A percentile compares a stretch with the other conserved stretches of the same genome.
Conservation (phyloP, 2,797 vertebrate genomes). For the Octomys mimax region DNA sequence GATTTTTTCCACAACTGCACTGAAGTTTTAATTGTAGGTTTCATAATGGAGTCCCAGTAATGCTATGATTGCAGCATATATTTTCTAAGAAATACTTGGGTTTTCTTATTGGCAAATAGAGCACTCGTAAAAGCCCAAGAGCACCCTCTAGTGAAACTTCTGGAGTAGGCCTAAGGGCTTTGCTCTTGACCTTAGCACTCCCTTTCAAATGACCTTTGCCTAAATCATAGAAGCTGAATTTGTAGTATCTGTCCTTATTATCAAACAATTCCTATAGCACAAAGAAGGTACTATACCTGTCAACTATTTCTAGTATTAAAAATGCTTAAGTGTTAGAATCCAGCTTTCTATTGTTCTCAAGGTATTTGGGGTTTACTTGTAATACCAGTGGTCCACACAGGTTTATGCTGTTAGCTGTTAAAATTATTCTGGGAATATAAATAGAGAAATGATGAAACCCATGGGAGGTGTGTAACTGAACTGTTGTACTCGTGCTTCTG, state of each 20-base stretch:
- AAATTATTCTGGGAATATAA: conserved; percentile 40
- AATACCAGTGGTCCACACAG: not conserved
- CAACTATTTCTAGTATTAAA: conserved; percentile 2
- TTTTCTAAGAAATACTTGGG: conserved; percentile 32
- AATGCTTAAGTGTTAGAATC: not conserved
- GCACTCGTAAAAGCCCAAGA: conserved; percentile 79
- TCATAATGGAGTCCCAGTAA: conserved; percentile 61
- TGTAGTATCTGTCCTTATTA: not conserved
- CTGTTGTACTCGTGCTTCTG: not conserved
- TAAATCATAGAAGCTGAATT: not conserved
- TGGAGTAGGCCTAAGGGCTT: conserved; percentile 65
- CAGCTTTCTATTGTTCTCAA: not conserved
- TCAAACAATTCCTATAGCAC: conserved; percentile 36
- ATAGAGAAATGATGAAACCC: not conserved
- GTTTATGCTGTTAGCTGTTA: conserved; percentile 11
- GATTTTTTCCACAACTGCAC: not conserved
- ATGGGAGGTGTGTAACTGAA: not conserved
- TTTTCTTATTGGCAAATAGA: conserved; percentile 47
- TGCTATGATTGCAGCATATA: not conserved
- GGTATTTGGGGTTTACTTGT: conserved; percentile 18
- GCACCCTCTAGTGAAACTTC: conserved; percentile 85
- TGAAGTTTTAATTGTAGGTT: conserved; percentile 39
- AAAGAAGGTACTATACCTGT: conserved; percentile 14
- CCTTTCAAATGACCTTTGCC: conserved; percentile 65
- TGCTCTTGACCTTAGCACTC: conserved; percentile 58